phyloP scores from a whole-genome alignment of 2,888 invertebrate genomes.

The Lithophane socia region DNA sequence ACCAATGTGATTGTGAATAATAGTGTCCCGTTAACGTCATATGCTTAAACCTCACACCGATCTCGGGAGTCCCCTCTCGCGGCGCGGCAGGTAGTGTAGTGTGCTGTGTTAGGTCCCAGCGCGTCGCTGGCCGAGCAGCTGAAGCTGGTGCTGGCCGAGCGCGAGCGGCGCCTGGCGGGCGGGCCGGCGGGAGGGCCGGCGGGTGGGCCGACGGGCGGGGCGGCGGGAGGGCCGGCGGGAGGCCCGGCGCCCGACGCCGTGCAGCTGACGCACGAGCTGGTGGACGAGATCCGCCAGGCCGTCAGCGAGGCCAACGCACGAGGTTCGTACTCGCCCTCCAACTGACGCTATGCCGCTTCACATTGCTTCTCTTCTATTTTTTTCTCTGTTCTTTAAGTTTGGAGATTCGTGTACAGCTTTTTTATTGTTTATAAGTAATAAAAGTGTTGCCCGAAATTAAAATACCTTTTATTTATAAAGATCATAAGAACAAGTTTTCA shows the following conservation, averaged over 20 bases:
- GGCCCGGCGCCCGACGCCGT: conserved; percentile 90
- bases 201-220: conserved; percentile 63
- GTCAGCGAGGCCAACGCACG: conserved; percentile 97
- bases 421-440: conserved; percentile 43
- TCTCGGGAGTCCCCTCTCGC: background rate
- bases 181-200: conserved; percentile 69
- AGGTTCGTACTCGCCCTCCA: conserved; percentile 88
- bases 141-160: conserved; percentile 96
- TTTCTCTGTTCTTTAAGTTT: conserved; percentile 55
- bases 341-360: conserved; percentile 45
- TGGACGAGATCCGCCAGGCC: conserved; percentile 96
- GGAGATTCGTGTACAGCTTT: conserved; percentile 47
- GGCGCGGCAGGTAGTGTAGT: conserved; percentile 16
- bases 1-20: conserved; percentile 63
- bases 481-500: conserved; percentile 12
- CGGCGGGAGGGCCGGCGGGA: no score
- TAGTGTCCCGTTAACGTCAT: conserved; percentile 55
- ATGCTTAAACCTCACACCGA: conserved; percentile 42
- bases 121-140: conserved; percentile 96
- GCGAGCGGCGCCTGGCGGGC: conserved; percentile 92
- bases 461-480: conserved; percentile 40
- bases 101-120: conserved; percentile 90
- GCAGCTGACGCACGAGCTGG: conserved; percentile 94
- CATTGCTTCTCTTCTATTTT: conserved; percentile 52
- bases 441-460: conserved; percentile 23